These are phyloP conservation scores for Idaea straminata DNA, from an alignment of 2,888 invertebrate genomes.

Conservation along the genomic window DNA sequence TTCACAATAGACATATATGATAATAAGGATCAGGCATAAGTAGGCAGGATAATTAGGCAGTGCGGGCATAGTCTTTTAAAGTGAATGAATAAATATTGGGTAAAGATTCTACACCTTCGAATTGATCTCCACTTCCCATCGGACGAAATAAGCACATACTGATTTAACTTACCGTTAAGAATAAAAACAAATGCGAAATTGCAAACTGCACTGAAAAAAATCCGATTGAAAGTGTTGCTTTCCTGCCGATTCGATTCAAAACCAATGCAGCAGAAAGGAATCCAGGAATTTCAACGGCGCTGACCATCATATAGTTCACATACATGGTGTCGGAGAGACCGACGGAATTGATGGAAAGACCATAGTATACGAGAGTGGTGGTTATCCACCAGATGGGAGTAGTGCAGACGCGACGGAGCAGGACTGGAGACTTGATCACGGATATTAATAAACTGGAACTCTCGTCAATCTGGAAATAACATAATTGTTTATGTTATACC, in stretches of 20 bases:
- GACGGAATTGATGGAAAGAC: conserved; percentile 88
- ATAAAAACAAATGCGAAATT: conserved; percentile 63
- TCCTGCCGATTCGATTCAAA: conserved; percentile 83
- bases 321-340: conserved; percentile 86
- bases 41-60: too few species aligned
- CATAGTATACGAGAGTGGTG: conserved; percentile 89
- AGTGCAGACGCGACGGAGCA: conserved; percentile 79
- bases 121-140: too few species aligned
- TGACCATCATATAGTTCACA: conserved; percentile 84
- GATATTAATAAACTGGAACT: conserved; percentile 43
- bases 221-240: conserved; percentile 78
- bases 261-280: conserved; percentile 81
- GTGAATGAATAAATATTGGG: too few species aligned
- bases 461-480: conserved; percentile 20
- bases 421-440: conserved; percentile 68
- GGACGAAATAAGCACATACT: neutral
- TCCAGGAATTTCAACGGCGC: conserved; percentile 85
- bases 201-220: conserved; percentile 78
- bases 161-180: conserved; percentile 70
- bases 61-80: too few species aligned
- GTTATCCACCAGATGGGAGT: conserved; percentile 90
- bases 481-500: neutral
- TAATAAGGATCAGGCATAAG: too few species aligned
- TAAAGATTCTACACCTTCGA: too few species aligned
- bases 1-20: too few species aligned